These are phyloP conservation scores for Balaeniceps rex DNA, from an alignment of 2,113 vertebrate genomes.

Conservation along the genomic window DNA sequence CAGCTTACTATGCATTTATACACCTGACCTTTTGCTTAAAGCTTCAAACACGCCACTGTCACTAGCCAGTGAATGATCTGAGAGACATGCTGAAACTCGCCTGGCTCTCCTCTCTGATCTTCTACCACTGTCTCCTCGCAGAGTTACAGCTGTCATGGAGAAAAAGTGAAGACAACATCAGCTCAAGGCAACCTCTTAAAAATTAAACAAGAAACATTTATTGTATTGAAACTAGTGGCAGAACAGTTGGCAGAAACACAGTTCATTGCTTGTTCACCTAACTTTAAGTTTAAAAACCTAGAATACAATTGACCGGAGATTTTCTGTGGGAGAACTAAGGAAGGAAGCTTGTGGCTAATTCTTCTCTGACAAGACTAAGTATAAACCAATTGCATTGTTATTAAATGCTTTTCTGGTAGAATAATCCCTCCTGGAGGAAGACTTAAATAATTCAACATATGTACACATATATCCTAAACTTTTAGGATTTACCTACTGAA, in stretches of 20 bases:
- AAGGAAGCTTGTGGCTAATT: slow-evolving; percentile 1
- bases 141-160: slow-evolving; percentile 80
- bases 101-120: slow-evolving; percentile 84
- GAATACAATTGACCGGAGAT: not conserved
- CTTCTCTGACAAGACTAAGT: not conserved
- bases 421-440: not conserved
- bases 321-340: not conserved
- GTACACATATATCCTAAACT: not conserved
- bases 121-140: slow-evolving; percentile 86
- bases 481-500: slow-evolving; percentile 14
- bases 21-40: slow-evolving; percentile 88
- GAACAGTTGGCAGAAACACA: not conserved
- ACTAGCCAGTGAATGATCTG: slow-evolving; percentile 93
- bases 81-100: slow-evolving; percentile 88
- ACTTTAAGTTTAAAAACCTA: not conserved
- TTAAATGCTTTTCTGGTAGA: not conserved
- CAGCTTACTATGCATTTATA: slow-evolving; percentile 32
- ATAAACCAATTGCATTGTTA: not conserved
- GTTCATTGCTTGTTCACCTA: not conserved
- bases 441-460: not conserved
- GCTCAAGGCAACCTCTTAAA: not conserved
- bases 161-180: slow-evolving; percentile 9
- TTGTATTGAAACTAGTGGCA: not conserved
- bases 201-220: not conserved
- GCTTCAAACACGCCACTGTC: slow-evolving; percentile 98